Base-by-base conservation (phyloP, 2,113 vertebrate genomes). In the Urocynchramus pylzowi region DNA sequence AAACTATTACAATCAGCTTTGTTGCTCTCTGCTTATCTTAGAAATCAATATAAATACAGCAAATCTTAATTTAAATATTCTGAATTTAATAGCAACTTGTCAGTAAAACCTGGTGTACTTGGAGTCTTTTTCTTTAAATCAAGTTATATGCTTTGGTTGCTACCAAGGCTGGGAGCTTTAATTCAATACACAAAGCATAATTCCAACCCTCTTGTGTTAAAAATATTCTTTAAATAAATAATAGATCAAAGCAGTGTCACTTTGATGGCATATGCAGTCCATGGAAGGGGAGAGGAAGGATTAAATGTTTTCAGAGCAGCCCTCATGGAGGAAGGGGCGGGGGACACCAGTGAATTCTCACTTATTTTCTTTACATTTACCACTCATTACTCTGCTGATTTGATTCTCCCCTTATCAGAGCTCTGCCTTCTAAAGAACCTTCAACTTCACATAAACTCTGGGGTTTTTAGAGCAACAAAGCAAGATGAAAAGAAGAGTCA, bases 151-250 rank as follows among this genome's bases (percentile, higher is more conserved):
- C 95, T 92, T 91, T 76, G 67, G 37, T 95, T 91, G 88, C 89
- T 89, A 61, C 80, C 5, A 60, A 94, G 79, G 73, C 61, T 86
- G 52, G 23, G 92, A 97, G 87, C 86, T 94, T 97, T 96, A 94
- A 97, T 95, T 97, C 94, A 84, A 97, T 83, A 95, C 93, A 97
- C 93, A 96, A 96, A 96, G 90, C 92, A 85, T 80, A 96, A 93
- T 89, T 96, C 89, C 89, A 92, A 84, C 76, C 95, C 94, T 89
- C 92, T 31, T 35, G 53, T 76, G 89, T 94, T 92, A 88, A 95
- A 96, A 96, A 94, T 91, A 88, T 42, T 84, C 85, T 95, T 94
- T 94, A 91, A 93, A 94, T 97, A 96, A 97, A 96, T 93, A 97
- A 97, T 86, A 97, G 87, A 97, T 95, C 87, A 97, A 92, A 95